These are phyloP conservation scores for Pyrgilauda ruficollis DNA, from an alignment of 2,113 vertebrate genomes.

Conservation along the genomic window DNA sequence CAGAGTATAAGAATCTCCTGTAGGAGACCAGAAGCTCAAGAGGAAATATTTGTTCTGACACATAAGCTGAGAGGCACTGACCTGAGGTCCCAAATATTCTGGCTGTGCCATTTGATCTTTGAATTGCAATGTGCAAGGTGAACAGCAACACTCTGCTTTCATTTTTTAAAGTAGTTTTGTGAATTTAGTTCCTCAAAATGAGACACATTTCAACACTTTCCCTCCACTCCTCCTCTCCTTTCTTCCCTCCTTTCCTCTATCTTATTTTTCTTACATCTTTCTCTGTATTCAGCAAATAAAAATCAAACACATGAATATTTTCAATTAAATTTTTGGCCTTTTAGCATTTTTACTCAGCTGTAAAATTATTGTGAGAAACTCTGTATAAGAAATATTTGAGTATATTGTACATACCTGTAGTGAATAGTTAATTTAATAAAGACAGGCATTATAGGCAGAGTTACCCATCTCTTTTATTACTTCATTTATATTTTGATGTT, in stretches of 20 bases:
- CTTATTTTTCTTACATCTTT: neutral
- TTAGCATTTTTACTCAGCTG: neutral
- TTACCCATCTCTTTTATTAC: neutral
- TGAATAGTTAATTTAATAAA: neutral
- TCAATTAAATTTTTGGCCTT: neutral
- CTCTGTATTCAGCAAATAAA: neutral
- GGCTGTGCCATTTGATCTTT: neutral
- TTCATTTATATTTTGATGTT: neutral
- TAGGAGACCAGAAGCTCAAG: neutral
- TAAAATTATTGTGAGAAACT: neutral
- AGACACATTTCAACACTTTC: neutral
- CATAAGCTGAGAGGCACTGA: neutral
- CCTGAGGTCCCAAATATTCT: neutral
- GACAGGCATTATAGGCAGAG: neutral
- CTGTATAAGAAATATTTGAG: neutral
- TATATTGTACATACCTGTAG: rapidly evolving
- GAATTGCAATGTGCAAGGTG: neutral
- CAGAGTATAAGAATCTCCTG: neutral
- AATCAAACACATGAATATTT: neutral
- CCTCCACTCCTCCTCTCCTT: rapidly evolving
- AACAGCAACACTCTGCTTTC: neutral
- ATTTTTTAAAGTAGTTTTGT: neutral
- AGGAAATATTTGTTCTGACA: neutral
- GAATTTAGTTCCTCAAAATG: neutral
- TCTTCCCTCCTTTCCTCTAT: neutral